Evolutionary conservation across 2,113 vertebrate genomes (phyloP), one percentile per base, ranked within the genome.

Genomic region (Chloropsis hardwickii): DNA sequence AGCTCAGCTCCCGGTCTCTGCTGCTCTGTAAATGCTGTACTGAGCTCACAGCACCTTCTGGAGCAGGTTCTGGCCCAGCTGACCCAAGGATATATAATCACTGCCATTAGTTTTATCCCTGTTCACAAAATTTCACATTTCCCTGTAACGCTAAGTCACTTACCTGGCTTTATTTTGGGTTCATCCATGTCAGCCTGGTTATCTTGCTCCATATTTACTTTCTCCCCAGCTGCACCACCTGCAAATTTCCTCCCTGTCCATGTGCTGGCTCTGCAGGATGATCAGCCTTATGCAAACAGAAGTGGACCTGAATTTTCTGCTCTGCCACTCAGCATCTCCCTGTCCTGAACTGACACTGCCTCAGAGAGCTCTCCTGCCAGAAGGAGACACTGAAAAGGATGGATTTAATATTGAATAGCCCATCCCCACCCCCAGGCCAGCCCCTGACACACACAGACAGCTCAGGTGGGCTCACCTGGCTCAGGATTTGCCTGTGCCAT

Each of bases 251-350:
- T 89, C 71, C 82, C 70, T 74, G 57, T 50, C 88, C 33, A 4
- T 47, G n/a, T 35, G 82, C 91, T n/a, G 74, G 50, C 79, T 80
- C 93, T 66, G 81, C 93, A 87, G 90, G 91, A 83, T 58, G 73
- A 91, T 40, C 28, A 84, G 74, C 81, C 35, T 4, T 53, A 76
- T 5, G 69, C 90, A 90, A 74, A 85, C 76, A 84, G 9, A 92
- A 82, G 40, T 3, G 42, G 78, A 83, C 74, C 71, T 86, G 62
- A 77, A 94, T 93, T 61, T 92, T 84, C 80, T 77, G 57, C 77
- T 86, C 74, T 69, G 28, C 83, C 91, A 67, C 44, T 90, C 76
- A 16, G 69, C 4, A 2, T 54, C 79, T 84, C 81, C 42, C 77
- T 79, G 65, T 84, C 91, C 93, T 87, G 51, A 94, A 33, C 57